Conservation (phyloP, 2,113 vertebrate genomes). For the Taxidea taxus region DNA sequence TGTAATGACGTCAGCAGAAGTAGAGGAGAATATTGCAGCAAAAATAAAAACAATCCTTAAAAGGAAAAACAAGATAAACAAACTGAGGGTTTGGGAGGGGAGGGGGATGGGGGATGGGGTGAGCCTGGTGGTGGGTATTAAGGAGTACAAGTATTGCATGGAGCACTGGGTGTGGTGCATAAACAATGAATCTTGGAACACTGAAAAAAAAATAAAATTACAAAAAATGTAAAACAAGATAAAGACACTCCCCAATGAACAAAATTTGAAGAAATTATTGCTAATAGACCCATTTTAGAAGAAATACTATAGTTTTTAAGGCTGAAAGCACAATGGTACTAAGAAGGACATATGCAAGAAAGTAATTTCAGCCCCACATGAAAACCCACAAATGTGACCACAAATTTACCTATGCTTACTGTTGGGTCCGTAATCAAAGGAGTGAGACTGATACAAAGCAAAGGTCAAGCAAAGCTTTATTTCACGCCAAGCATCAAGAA, state of each 20-base stretch:
- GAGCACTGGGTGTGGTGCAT: too few relatives aligned
- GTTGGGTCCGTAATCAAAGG: too few relatives aligned
- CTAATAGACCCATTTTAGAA: not conserved
- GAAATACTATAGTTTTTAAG: not conserved
- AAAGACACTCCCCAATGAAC: not conserved
- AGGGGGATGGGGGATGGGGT: too few relatives aligned
- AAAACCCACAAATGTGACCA: not conserved
- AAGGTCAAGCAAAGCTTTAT: too few relatives aligned
- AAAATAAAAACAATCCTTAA: not conserved
- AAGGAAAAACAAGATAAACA: not conserved
- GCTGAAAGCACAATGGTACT: not conserved
- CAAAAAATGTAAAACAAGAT: not conserved
- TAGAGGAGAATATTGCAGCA: not conserved
- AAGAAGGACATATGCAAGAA: not conserved
- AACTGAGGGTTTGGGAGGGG: too few relatives aligned
- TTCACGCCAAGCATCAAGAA: too few relatives aligned
- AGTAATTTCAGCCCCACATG: not conserved
- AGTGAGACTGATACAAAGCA: too few relatives aligned
- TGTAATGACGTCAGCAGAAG: not conserved
- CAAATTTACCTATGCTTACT: not conserved
- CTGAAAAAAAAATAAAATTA: too few relatives aligned
- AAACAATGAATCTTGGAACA: too few relatives aligned
- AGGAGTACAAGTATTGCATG: too few relatives aligned
- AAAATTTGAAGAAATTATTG: not conserved
- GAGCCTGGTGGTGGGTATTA: too few relatives aligned